These are phyloP conservation scores for Perithous albicinctus DNA, from an alignment of 2,888 invertebrate species.

Conservation along the genomic window DNA sequence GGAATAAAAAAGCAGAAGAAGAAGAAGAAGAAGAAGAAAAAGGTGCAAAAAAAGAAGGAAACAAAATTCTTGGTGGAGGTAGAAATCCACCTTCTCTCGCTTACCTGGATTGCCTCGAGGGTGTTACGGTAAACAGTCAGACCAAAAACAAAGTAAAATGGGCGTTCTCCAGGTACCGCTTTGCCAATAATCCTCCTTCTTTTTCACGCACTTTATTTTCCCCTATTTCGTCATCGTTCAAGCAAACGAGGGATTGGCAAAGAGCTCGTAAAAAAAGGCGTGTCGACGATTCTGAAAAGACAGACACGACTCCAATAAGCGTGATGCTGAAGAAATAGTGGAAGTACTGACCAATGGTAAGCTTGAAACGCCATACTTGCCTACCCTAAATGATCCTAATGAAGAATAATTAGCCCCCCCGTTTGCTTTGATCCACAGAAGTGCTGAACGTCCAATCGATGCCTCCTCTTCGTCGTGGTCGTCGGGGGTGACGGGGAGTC, in stretches of 20 bases:
- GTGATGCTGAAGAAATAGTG: conserved; percentile 25
- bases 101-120: conserved; percentile 3
- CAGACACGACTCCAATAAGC: conserved; percentile 62
- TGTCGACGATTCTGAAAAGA: conserved; percentile 31
- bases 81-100: conserved; percentile 14
- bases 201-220: not conserved
- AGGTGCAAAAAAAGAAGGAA: too few species aligned
- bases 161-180: conserved; percentile 53
- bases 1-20: not conserved
- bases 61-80: conserved; percentile 22
- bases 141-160: conserved; percentile 41
- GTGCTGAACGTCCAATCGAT: not conserved
- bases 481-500: conserved; percentile 7
- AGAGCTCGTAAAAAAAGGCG: conserved; percentile 65
- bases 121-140: not conserved
- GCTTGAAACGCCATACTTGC: conserved; percentile 59
- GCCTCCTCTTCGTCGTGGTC: not conserved
- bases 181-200: conserved; percentile 39
- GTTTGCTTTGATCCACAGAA: not conserved
- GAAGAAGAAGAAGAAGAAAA: not conserved
- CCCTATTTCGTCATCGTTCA: conserved; percentile 24
- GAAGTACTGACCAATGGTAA: conserved; percentile 63
- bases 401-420: conserved; percentile 66
- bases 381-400: conserved; percentile 66
- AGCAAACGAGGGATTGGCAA: conserved; percentile 57